Evolutionary conservation across 92 coral and sea anemone species (phyloP), one percentile per base, ranked within the genome.

Genomic region (Zoanthus sansibaricus): DNA sequence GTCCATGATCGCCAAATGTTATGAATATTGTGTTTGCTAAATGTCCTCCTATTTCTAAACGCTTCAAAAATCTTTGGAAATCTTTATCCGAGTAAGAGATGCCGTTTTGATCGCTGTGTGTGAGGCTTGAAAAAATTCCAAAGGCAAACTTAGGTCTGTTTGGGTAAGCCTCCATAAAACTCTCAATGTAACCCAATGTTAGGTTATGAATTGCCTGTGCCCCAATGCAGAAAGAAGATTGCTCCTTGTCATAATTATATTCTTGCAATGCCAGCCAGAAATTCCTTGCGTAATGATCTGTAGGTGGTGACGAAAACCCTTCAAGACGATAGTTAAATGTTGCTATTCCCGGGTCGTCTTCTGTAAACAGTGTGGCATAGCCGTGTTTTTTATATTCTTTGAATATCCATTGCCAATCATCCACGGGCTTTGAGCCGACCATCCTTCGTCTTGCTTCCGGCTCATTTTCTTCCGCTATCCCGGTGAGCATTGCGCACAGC

Each of bases 1-100:
- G 88, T 7, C 98, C 98, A 59, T 96, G 98, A 46, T 96, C 98
- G 7, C 98, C 93, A 52, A 96, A 90, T 11, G 90, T 78, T 17
- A 96, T 82, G 7, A 96, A 58, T 52, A 94, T 3, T 6, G 98
- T 92, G 82, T 86, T 89, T 61, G 91, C 77, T 67, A 92, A 79
- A 66, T 90, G 91, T 11, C 91, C 88, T 10, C 86, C 87, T 18
- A 71, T 67, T 48, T 91, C 62, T 62, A 96, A 71, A 56, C 73
- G 67, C 55, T 83, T 79, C 62, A 96, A 69, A 46, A 94, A 51
- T 3, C 42, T 18, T 16, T 82, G 83, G 3, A 94, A 32, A 70
- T 88, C 90, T 14, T 83, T 89, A 76, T 96, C 96, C 13, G 87
- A 86, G 49, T 94, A 92, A 9, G 89, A 71, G 6, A 96, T 70